phyloP scores from a whole-genome alignment of 2,888 invertebrate species.

The Itoplectis maculator region DNA sequence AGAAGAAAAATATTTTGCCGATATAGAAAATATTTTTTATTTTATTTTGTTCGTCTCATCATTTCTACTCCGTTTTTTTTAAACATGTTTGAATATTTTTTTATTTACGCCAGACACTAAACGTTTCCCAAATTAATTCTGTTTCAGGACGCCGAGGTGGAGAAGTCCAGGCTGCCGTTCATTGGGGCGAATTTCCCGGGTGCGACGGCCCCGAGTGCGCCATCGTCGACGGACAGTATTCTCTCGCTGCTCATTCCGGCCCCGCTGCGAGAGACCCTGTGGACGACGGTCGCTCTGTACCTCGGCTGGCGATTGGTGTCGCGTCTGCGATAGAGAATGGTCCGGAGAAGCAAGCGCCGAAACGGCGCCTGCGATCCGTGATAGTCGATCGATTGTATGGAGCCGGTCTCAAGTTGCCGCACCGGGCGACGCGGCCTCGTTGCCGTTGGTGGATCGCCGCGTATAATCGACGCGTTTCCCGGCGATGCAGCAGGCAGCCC shows the following conservation, averaged over 20 bases:
- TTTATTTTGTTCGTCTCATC: no score
- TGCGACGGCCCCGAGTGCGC: constrained; percentile 69
- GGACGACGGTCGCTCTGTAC: constrained; percentile 83
- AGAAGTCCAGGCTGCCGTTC: constrained; percentile 81
- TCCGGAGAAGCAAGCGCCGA: constrained; percentile 62
- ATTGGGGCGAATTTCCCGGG: constrained; percentile 77
- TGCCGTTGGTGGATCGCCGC: constrained; percentile 18
- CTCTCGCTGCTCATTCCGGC: constrained; percentile 82
- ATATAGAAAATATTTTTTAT: no score
- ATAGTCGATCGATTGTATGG: constrained; percentile 58
- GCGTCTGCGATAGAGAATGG: constrained; percentile 81
- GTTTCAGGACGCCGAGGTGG: constrained; percentile 82
- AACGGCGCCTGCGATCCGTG: constrained; percentile 61
- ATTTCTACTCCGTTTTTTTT: no score
- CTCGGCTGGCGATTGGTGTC: constrained; percentile 83
- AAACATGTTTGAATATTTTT: not conserved
- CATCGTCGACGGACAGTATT: constrained; percentile 79
- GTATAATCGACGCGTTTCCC: constrained; percentile 2
- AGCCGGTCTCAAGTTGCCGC: constrained; percentile 34
- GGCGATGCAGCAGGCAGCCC: constrained; percentile 8
- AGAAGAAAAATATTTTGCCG: no score
- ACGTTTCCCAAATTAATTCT: constrained; percentile 38
- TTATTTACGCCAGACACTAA: not conserved
- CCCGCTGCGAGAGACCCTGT: constrained; percentile 82
- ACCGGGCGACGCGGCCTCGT: constrained; percentile 14